Evolutionary conservation across 2,888 invertebrate genomes (phyloP).

Genomic region (Chalcosyrphus nemorum): DNA sequence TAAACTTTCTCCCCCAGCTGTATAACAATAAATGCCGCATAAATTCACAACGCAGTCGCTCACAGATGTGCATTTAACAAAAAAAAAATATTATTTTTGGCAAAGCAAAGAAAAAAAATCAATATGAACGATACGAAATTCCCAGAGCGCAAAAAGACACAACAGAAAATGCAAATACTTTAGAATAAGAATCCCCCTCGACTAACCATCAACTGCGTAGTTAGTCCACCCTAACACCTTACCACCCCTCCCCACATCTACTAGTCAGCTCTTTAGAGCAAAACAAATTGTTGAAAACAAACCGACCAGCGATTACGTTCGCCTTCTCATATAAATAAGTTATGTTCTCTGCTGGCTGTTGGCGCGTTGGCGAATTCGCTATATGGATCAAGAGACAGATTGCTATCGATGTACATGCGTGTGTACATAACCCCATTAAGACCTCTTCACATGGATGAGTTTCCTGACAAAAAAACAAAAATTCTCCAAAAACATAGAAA

Average conservation of each 20-base stretch:
- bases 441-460: background rate
- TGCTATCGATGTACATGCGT: background rate
- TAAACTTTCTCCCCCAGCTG: background rate
- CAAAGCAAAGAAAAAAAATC: background rate
- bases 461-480: background rate
- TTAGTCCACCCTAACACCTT: background rate
- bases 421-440: background rate
- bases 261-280: background rate
- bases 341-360: background rate
- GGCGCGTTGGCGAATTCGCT: too few relatives aligned
- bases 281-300: constrained; percentile 50
- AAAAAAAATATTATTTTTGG: background rate
- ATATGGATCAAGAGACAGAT: too few relatives aligned
- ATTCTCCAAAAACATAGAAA: too few relatives aligned
- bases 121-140: too few relatives aligned
- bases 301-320: constrained; percentile 12
- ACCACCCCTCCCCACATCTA: background rate
- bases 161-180: background rate
- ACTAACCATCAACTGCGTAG: constrained; percentile 30
- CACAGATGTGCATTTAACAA: background rate
- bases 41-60: background rate
- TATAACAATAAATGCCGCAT: background rate
- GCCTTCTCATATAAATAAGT: background rate
- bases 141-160: too few relatives aligned
- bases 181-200: background rate